Conservation (phyloP, 2,797 vertebrate species). For the Streptopelia turtur region DNA sequence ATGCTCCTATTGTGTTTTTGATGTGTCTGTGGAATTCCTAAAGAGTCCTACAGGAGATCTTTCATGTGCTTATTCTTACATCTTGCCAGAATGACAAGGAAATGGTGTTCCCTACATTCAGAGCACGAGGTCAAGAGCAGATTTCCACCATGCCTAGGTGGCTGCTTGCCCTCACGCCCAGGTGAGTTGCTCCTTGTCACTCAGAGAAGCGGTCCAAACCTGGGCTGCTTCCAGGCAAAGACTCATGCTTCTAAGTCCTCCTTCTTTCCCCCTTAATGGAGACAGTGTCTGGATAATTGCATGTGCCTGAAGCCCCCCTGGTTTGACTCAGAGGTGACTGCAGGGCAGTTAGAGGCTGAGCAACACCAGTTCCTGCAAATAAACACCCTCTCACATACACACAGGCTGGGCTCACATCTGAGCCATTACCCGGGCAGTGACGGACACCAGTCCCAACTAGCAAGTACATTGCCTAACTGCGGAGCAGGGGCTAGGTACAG, state of each 20-base stretch:
- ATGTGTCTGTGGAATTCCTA: not conserved
- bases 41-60: not conserved
- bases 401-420: not conserved
- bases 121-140: not conserved
- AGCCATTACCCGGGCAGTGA: rapidly evolving
- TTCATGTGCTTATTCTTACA: not conserved
- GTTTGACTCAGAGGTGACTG: not conserved
- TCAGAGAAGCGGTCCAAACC: not conserved
- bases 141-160: not conserved
- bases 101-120: not conserved
- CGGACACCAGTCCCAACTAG: not conserved
- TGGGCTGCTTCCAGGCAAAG: not conserved
- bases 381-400: rapidly evolving
- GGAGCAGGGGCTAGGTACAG: not conserved
- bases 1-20: not conserved
- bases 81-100: not conserved
- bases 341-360: not conserved
- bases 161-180: not conserved
- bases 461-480: not conserved
- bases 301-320: not conserved
- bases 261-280: not conserved
- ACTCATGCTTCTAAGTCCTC: not conserved
- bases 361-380: not conserved
- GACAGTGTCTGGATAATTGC: not conserved
- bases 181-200: not conserved